Conservation (phyloP, 2,888 invertebrate genomes). For the Eudasyphora cyanicolor region DNA sequence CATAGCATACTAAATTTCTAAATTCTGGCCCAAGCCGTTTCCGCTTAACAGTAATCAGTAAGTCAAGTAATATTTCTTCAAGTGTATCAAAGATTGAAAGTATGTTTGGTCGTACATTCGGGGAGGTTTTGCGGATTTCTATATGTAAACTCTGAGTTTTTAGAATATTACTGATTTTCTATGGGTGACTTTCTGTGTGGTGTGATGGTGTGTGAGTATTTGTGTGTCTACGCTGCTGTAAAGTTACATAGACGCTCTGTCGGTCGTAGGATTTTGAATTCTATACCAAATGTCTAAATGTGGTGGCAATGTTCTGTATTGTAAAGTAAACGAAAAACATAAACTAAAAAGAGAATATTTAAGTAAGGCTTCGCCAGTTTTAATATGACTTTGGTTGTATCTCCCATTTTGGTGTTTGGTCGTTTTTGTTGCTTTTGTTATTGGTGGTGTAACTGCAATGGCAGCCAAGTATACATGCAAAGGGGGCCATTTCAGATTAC, state of each 20-base stretch:
- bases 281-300: conserved; percentile 32
- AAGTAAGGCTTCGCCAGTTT: conserved; percentile 12
- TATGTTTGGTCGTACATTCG: background rate
- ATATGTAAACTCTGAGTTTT: background rate
- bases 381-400: conserved; percentile 5
- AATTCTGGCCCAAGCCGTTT: no score
- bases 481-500: background rate
- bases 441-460: background rate
- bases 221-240: conserved; percentile 4
- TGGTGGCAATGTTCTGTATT: conserved; percentile 28
- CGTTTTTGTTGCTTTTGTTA: background rate
- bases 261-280: background rate
- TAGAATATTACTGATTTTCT: no score
- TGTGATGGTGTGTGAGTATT: conserved; percentile 3
- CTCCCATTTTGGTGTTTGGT: background rate
- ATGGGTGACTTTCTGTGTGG: background rate
- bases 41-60: no score
- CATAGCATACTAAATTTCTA: no score
- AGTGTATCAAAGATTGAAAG: no score
- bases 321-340: conserved; percentile 11
- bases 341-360: conserved; percentile 27
- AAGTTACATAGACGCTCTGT: background rate
- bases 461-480: background rate
- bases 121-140: background rate
- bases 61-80: no score